Conservation (phyloP, 1,140 invertebrate species). For the Proctacanthus coquilletti region DNA sequence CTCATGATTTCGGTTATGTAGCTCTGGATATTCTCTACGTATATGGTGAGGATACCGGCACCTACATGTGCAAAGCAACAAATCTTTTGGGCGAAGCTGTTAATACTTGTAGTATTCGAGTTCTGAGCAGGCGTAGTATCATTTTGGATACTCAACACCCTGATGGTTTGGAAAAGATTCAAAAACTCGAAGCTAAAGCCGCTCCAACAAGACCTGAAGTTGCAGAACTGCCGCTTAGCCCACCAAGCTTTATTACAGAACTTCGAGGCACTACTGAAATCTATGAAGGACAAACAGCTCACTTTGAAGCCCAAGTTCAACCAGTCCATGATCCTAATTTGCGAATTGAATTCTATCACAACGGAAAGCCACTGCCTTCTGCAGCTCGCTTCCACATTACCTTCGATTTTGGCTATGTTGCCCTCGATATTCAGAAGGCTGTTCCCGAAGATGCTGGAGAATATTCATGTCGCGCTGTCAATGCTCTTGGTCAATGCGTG, state of each 20-base stretch:
- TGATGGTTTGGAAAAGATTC: constrained; percentile 81
- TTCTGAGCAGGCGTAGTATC: constrained; percentile 63
- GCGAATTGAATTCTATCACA: constrained; percentile 80
- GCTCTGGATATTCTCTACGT: constrained; percentile 86
- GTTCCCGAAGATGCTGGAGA: constrained; percentile 88
- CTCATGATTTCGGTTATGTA: constrained; percentile 92
- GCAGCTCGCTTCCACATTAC: constrained; percentile 82
- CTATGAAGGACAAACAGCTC: constrained; percentile 70
- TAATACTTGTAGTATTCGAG: constrained; percentile 77
- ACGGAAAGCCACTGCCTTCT: constrained; percentile 73
- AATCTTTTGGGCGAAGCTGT: constrained; percentile 84
- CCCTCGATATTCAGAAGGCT: constrained; percentile 76
- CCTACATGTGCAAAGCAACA: constrained; percentile 86
- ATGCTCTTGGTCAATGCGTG: constrained; percentile 71
- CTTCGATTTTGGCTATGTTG: constrained; percentile 90
- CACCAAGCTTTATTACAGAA: constrained; percentile 69
- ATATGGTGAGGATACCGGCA: constrained; percentile 85
- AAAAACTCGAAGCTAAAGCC: constrained; percentile 71
- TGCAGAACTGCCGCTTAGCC: constrained; percentile 57
- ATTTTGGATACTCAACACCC: constrained; percentile 85
- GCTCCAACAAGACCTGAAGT: constrained; percentile 60
- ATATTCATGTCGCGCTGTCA: constrained; percentile 80
- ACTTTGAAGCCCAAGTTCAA: constrained; percentile 83
- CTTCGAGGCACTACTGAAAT: constrained; percentile 70
- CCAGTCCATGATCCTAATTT: constrained; percentile 82